These are phyloP conservation scores for Ariopsis seemanni DNA, from an alignment of 2,113 vertebrate genomes.

Conservation along the genomic window DNA sequence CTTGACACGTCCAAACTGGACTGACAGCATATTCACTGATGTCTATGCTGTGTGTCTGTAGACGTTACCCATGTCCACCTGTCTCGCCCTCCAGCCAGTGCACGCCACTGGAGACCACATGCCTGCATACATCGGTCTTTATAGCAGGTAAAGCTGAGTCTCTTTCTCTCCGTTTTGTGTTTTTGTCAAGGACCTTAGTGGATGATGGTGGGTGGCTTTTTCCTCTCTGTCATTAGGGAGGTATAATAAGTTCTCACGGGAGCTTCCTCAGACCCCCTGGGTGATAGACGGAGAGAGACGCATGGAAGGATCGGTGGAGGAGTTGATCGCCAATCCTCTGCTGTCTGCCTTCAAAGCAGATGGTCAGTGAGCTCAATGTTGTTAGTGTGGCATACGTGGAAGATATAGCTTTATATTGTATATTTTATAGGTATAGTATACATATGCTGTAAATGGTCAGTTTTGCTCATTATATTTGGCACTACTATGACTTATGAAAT, in stretches of 20 bases:
- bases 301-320: constrained; percentile 97
- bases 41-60: constrained; percentile 58
- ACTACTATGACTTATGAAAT: neutral
- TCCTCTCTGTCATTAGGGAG: constrained; percentile 72
- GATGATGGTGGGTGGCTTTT: neutral
- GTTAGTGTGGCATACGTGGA: neutral
- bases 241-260: constrained; percentile 96
- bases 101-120: constrained; percentile 80
- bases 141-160: constrained; percentile 81
- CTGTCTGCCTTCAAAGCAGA: constrained; percentile 82
- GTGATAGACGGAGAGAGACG: constrained; percentile 94
- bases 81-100: constrained; percentile 72
- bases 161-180: neutral
- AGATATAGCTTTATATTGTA: neutral
- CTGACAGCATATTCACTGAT: neutral
- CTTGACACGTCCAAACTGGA: neutral
- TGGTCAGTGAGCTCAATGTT: constrained; percentile 69
- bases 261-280: constrained; percentile 96
- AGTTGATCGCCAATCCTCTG: constrained; percentile 88
- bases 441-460: neutral
- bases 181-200: no score
- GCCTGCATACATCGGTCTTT: constrained; percentile 86
- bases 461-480: neutral
- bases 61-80: constrained; percentile 83
- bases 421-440: neutral